Evolutionary conservation across 2,888 invertebrate species (phyloP).

Genomic region (Cacoxenus indagator): DNA sequence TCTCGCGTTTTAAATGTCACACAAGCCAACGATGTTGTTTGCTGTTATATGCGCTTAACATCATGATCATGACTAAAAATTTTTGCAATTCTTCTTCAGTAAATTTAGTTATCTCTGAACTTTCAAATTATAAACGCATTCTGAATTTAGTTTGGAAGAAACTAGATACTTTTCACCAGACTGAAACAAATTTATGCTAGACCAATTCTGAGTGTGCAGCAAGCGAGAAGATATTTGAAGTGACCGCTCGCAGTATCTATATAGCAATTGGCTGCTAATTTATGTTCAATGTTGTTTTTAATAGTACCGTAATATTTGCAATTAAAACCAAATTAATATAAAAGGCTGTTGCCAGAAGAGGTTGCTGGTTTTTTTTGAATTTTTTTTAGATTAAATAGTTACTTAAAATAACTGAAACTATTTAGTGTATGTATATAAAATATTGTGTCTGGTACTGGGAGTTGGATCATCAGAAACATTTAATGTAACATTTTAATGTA

Average conservation of each 20-base stretch:
- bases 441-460: too few species aligned
- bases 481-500: too few species aligned
- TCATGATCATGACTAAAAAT: background rate
- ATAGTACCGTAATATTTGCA: conserved; percentile 40
- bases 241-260: conserved; percentile 4
- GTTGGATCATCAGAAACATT: too few species aligned
- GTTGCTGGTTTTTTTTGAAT: too few species aligned
- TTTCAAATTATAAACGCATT: background rate
- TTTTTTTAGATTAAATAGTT: too few species aligned
- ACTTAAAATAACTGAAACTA: too few species aligned
- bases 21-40: background rate
- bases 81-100: background rate
- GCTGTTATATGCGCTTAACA: background rate
- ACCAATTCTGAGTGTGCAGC: conserved; percentile 24
- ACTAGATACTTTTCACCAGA: conserved; percentile 43
- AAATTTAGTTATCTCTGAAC: background rate
- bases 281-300: conserved; percentile 35
- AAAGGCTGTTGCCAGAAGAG: too few species aligned
- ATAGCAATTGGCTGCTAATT: conserved; percentile 27
- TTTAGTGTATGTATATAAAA: too few species aligned
- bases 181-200: conserved; percentile 58
- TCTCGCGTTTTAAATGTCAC: conserved; percentile 16
- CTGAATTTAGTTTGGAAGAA: background rate
- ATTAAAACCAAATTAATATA: too few species aligned
- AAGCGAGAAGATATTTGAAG: conserved; percentile 29